Evolutionary conservation across 2,797 vertebrate genomes (phyloP).

Genomic region (Aeoliscus strigatus): DNA sequence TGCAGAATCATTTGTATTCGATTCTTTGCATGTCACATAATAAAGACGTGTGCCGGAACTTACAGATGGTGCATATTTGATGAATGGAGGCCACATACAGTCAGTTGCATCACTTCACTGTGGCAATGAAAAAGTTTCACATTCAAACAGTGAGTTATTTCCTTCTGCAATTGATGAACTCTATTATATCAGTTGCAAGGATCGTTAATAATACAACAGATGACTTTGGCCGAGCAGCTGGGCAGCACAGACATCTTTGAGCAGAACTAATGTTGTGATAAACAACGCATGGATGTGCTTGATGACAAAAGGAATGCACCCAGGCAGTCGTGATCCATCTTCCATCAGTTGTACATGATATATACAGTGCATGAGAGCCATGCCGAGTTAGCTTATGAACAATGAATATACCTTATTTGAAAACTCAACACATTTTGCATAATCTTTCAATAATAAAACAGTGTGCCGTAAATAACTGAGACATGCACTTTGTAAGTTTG

Average conservation of each 20-base stretch:
- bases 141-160: slow-evolving; percentile 41
- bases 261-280: slow-evolving; percentile 32
- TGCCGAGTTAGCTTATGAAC: slow-evolving; percentile 14
- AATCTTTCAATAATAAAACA: slow-evolving; percentile 30
- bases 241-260: slow-evolving; percentile 40
- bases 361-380: slow-evolving; percentile 16
- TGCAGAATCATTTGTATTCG: slow-evolving; percentile 40
- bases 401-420: slow-evolving; percentile 9
- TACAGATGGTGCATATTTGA: slow-evolving; percentile 44
- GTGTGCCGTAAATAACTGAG: not conserved
- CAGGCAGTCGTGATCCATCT: slow-evolving; percentile 22
- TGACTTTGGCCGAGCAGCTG: slow-evolving; percentile 26
- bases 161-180: slow-evolving; percentile 35
- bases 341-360: slow-evolving; percentile 16
- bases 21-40: slow-evolving; percentile 66
- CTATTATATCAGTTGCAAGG: slow-evolving; percentile 40
- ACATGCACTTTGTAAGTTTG: slow-evolving; percentile 9
- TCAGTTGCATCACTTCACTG: slow-evolving; percentile 39
- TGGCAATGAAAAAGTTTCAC: slow-evolving; percentile 22
- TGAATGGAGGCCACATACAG: slow-evolving; percentile 22
- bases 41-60: slow-evolving; percentile 39
- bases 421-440: slow-evolving; percentile 22
- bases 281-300: slow-evolving; percentile 22
- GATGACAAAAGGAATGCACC: slow-evolving; percentile 33
- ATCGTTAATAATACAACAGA: slow-evolving; percentile 47